These are phyloP conservation scores for Trichacis sp. DNA, from an alignment of 2,888 invertebrate genomes.

Conservation along the genomic window DNA sequence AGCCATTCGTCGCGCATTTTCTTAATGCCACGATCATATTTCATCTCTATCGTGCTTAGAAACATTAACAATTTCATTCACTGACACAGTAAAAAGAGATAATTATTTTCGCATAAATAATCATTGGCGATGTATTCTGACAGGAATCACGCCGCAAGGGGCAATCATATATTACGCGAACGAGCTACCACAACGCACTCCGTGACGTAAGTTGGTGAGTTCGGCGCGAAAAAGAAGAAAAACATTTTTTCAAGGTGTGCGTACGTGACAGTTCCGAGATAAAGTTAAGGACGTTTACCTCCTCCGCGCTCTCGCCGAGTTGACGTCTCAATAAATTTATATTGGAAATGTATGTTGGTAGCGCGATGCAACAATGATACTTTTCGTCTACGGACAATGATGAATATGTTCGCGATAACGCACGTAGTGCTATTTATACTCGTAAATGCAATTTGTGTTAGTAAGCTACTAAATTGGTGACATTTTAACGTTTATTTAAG, in stretches of 20 bases:
- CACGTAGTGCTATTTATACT: slow-evolving; percentile 54
- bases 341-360: slow-evolving; percentile 11
- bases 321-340: slow-evolving; percentile 46
- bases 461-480: too few relatives aligned
- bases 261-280: slow-evolving; percentile 5
- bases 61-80: slow-evolving; percentile 1
- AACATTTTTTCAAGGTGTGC: slow-evolving; percentile 8
- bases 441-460: slow-evolving; percentile 26
- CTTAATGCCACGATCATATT: background rate
- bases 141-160: slow-evolving; percentile 1
- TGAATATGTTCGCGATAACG: slow-evolving; percentile 30
- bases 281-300: slow-evolving; percentile 32
- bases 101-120: slow-evolving; percentile 6
- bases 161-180: slow-evolving; percentile 7
- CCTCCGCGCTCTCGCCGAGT: slow-evolving; percentile 15
- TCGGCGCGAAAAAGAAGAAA: background rate
- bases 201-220: slow-evolving; percentile 1
- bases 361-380: slow-evolving; percentile 27
- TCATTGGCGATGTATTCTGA: slow-evolving; percentile 1
- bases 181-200: background rate
- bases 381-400: slow-evolving; percentile 19
- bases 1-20: background rate
- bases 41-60: background rate
- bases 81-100: slow-evolving; percentile 2
- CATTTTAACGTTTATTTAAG: too few relatives aligned